Base-by-base conservation (phyloP, 1,140 invertebrate species). In the Orchesella cincta region DNA sequence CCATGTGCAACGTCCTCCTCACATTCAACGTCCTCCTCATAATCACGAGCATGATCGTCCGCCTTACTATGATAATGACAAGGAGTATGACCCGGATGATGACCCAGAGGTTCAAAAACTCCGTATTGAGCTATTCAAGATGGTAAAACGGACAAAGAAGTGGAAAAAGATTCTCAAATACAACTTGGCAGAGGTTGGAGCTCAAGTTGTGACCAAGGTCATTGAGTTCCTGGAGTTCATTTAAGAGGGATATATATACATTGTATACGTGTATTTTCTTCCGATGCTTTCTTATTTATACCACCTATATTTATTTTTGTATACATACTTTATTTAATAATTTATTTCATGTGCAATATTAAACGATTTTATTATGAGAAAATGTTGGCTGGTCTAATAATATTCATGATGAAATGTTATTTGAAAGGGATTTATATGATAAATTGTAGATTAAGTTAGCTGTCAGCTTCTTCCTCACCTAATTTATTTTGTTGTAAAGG, bases 131-230 rank as follows among this genome's bases (percentile, higher is more conserved):
- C 67, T 82, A 20, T 82, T 79, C 77, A 78, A 77, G 36, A 75
- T 73, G 62, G 70, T 62, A 12, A 73, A 73, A 52, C 57, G 81
- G 57, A 77, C 52, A 28, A 82, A 82, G 70, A 82, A 82, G 52
- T 82, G 81, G 81, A 79, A 78, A 67, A 82, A 82, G 67, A 82
- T 82, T 73, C 35, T 82, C 20, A 78, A 74, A 31, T 77, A 82
- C 52, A 76, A 82, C 20, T 33, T 80, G 35, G 77, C 76, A 12
- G 81, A 82, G 75, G 73, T 82, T n/a, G 79, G 76, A 54, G 73
- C 79, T 8, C 75, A 79, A 67, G n/a, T 79, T 23, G 33, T 82
- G 46, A 79, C 71, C 36, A 80, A 80, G 72, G 81, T 76, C 28
- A 79, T 82, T 39, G 77, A 79, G 23, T 82, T 78, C 34, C 52